Evolutionary conservation across 2,888 invertebrate species (phyloP), one percentile per base, ranked within the genome.

Genomic region (Lasioglossum vierecki): DNA sequence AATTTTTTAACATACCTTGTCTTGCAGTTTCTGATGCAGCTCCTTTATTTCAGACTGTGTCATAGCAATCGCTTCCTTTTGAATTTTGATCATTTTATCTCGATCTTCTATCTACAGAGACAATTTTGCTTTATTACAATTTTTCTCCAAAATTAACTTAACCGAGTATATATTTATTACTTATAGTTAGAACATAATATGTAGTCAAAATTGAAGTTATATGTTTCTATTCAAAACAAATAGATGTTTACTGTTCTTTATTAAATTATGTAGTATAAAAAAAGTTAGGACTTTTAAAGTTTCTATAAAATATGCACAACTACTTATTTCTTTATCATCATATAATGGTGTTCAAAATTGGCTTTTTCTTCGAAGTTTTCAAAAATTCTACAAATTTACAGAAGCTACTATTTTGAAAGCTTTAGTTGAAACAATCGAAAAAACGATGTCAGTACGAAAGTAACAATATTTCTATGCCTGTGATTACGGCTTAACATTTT

Each of bases 41-140:
- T 94, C 92, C 81, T 93, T 92, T 73, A 94, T 86, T 86, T 94
- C 94, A 9, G 91, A 87, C 84, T 94, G 93, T n/a, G 93, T 92
- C 88, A 94, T 92, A 57, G 83, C 82, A 79, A 95, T 93, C 0
- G 95, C 93, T 77, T 94, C 91, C 82, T 94, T 93, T 84, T 95
- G 95, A 86, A 94, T 94, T 80, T 88, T 91, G 80, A 94, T 94
- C 11, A 94, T 93, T 89, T 94, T 91, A 71, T 94, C 93, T 85
- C 92, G 93, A 88, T 95, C 92, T 84, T 93, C 90, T 80, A 94
- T 86, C 94, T 94, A 74, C 35, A 78, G 49, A 79, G 18, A 71
- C 57, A 44, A 60, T 68, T 70, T 22, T 15, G 30, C 6, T 57
- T 68, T 18, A n/a, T 57, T 60, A 63, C 9, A 76, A 49, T 57